Percentiles rank a stretch among this genome's conserved stretches.
phyloP scores from a whole-genome alignment of 2,113 vertebrate genomes.

The Tetraodon nigroviridis region DNA sequence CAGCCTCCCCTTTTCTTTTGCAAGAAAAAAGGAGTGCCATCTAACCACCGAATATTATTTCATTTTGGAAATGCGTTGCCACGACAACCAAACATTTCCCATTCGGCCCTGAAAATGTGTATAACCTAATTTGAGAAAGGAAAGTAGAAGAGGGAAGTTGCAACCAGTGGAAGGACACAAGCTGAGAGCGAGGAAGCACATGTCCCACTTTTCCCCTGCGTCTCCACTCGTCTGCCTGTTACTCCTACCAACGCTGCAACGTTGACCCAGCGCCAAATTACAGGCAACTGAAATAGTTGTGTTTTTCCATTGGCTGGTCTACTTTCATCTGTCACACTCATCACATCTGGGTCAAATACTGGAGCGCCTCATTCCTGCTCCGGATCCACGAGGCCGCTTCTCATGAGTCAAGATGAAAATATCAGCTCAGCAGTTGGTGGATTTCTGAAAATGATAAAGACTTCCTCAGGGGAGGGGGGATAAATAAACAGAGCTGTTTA shows the following conservation, averaged over 20 bases:
- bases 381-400: slow-evolving; percentile 14
- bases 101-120: not conserved
- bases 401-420: slow-evolving; percentile 23
- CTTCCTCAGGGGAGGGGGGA: not conserved
- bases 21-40: slow-evolving; percentile 33
- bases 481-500: not conserved
- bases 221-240: slow-evolving; percentile 38
- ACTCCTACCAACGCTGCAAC: slow-evolving; percentile 49
- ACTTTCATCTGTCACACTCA: slow-evolving; percentile 49
- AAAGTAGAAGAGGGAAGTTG: slow-evolving; percentile 40
- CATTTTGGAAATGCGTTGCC: slow-evolving; percentile 52
- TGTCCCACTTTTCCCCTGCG: slow-evolving; percentile 32
- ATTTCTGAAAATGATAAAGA: slow-evolving; percentile 15
- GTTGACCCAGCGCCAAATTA: slow-evolving; percentile 65
- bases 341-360: slow-evolving; percentile 50
- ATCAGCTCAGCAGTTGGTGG: not conserved
- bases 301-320: slow-evolving; percentile 49
- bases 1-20: slow-evolving; percentile 33
- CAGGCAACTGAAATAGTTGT: slow-evolving; percentile 66
- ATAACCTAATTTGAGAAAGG: slow-evolving; percentile 25
- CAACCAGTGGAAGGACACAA: slow-evolving; percentile 48
- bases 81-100: slow-evolving; percentile 45
- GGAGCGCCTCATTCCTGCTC: slow-evolving; percentile 13
- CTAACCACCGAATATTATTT: slow-evolving; percentile 30
- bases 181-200: slow-evolving; percentile 61